A percentile compares a stretch with the other conserved stretches of the same genome.
Conservation (phyloP, 2,888 invertebrate species). For the Rotaria socialis region DNA sequence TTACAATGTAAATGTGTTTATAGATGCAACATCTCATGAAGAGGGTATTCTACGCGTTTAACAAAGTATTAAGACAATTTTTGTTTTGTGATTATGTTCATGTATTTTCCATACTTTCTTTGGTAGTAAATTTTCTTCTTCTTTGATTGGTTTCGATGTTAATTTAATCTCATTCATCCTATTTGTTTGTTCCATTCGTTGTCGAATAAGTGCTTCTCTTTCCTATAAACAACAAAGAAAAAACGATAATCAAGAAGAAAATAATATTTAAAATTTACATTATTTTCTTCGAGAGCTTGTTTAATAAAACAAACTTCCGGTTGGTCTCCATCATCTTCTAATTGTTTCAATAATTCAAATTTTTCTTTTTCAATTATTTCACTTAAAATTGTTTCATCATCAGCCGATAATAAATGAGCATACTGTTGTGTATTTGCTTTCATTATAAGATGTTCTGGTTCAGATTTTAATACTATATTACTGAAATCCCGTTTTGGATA, state of each 20-base stretch:
- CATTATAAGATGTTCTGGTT: not conserved
- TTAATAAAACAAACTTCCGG: constrained; percentile 81
- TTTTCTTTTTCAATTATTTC: constrained; percentile 72
- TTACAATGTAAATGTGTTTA: too few species aligned
- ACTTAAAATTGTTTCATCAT: constrained; percentile 65
- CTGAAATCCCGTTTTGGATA: not conserved
- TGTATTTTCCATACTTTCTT: not conserved
- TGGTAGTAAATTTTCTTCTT: not conserved
- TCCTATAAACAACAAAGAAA: not conserved
- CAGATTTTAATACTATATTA: not conserved
- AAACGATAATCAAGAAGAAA: not conserved
- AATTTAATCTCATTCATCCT: not conserved
- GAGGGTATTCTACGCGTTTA: too few species aligned
- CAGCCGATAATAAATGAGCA: constrained; percentile 49
- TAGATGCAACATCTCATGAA: too few species aligned
- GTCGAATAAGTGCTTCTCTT: constrained; percentile 20
- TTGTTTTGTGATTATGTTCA: too few species aligned
- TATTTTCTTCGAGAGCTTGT: constrained; percentile 72
- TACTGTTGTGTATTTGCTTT: not conserved
- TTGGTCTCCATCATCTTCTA: constrained; percentile 66
- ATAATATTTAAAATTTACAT: constrained; percentile 50
- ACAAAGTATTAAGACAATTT: too few species aligned
- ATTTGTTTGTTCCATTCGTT: not conserved
- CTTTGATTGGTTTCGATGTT: not conserved
- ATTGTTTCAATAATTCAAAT: constrained; percentile 65